Evolutionary conservation across 2,113 vertebrate genomes (phyloP).

Genomic region (Emydura subglobosa): DNA sequence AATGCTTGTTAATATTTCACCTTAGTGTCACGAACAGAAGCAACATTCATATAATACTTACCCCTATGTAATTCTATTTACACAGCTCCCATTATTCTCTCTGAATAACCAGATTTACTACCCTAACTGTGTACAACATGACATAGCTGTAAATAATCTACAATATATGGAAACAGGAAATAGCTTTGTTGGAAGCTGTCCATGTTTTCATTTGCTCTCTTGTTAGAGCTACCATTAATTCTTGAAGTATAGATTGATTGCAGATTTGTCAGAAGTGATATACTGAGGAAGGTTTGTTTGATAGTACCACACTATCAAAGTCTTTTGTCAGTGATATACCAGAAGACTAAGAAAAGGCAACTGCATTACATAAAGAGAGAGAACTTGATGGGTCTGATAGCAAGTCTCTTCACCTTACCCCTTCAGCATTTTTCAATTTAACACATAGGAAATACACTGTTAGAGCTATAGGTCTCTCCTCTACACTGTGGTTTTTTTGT

Average conservation of each 20-base stretch:
- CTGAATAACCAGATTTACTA: constrained; percentile 73
- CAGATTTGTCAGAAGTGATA: constrained; percentile 76
- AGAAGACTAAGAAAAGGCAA: constrained; percentile 56
- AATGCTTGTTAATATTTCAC: constrained; percentile 60
- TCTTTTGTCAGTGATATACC: constrained; percentile 29
- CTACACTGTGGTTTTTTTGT: not conserved
- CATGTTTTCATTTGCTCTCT: constrained; percentile 71
- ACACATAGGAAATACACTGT: not conserved
- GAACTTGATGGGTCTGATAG: not conserved
- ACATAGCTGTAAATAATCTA: constrained; percentile 69
- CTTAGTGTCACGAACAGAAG: constrained; percentile 46
- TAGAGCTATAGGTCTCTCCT: not conserved
- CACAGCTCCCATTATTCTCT: constrained; percentile 51
- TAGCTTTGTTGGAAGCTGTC: constrained; percentile 74
- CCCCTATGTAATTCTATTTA: constrained; percentile 58
- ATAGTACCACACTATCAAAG: constrained; percentile 50
- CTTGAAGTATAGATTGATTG: constrained; percentile 69
- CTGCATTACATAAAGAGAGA: not conserved
- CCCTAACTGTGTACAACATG: constrained; percentile 35
- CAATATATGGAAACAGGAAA: constrained; percentile 65
- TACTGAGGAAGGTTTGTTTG: constrained; percentile 50
- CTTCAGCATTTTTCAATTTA: not conserved
- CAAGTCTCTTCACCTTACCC: not conserved
- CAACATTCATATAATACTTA: constrained; percentile 51
- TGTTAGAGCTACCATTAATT: constrained; percentile 74